Base-by-base conservation (phyloP, 2,113 vertebrate species). In the Lampris incognitus region DNA sequence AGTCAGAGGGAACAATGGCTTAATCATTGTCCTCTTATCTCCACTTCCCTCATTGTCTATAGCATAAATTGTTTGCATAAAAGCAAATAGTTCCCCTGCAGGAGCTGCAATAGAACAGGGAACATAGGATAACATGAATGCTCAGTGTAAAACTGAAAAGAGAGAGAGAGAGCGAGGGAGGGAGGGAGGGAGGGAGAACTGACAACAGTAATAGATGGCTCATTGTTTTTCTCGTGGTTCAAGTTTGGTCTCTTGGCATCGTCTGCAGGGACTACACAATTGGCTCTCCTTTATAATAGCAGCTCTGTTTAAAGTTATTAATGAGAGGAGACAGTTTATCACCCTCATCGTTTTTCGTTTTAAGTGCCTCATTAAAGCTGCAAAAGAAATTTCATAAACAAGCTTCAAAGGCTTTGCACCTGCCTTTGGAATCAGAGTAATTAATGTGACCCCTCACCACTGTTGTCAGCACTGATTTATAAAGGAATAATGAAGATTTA, bases 251-350 rank as follows among this genome's bases (percentile, higher is more conserved):
- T 49, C 46, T 46, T 11, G 41, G 42, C 42, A 5, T 8, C 24
- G 36, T 8, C 37, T 58, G 44, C 66, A n/a, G 11, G 24, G 62
- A 37, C 58, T 61, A 51, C 10, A 11, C 56, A 50, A 44, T 13
- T 0, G 7, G 2, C 38, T n/a, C 40, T 65, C 58, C 61, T 38
- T 70, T 52, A 66, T 69, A 37, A 66, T 70, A 39, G 41, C 66
- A 64, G 56, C 65, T 67, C 69, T 70, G 56, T 82, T 80, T 83
- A 39, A 86, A 82, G 69, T 68, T 38, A 5, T 58, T 50, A 74
- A 82, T 76, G 64, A 81, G 78, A 81, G 11, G 13, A 85, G 69
- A 56, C 69, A 49, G 65, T 72, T 72, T 70, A 64, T 86, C 62
- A 57, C 60, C 78, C 50, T 68, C 51, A 69, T 78, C 62, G 58